phyloP scores from a whole-genome alignment of 2,113 vertebrate species.

The Theristicus caerulescens region DNA sequence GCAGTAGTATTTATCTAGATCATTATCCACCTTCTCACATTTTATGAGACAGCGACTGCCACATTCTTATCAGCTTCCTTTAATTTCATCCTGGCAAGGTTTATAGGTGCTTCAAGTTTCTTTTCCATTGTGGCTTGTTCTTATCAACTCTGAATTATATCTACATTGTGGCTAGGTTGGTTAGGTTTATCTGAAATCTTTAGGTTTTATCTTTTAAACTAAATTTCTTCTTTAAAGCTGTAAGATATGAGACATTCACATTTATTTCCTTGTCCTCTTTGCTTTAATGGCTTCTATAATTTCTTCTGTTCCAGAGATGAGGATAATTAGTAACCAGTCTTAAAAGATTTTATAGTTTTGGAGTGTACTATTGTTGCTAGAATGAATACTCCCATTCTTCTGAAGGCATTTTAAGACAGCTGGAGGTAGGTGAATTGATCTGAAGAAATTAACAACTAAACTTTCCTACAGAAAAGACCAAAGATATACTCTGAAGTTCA shows the following conservation, averaged over 20 bases:
- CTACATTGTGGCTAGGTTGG: background rate
- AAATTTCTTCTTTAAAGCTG: background rate
- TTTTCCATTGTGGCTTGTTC: background rate
- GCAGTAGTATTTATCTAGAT: background rate
- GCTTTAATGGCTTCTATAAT: background rate
- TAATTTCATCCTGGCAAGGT: background rate
- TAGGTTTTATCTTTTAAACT: background rate
- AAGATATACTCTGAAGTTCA: background rate
- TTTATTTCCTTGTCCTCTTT: background rate
- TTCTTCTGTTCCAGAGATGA: background rate
- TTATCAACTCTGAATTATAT: background rate
- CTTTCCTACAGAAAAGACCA: background rate
- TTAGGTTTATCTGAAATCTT: background rate
- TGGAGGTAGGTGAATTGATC: background rate
- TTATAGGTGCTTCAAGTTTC: background rate
- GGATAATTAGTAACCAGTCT: constrained; percentile 21
- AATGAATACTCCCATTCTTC: background rate
- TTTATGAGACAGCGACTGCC: background rate
- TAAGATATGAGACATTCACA: background rate
- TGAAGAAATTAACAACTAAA: background rate
- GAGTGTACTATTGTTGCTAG: background rate
- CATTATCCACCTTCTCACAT: background rate
- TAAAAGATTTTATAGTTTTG: background rate
- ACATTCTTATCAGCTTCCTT: background rate
- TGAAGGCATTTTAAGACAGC: background rate